A percentile compares a stretch with the other conserved stretches of the same genome.
Conservation (phyloP, 2,113 vertebrate species). For the Isichthys henryi region DNA sequence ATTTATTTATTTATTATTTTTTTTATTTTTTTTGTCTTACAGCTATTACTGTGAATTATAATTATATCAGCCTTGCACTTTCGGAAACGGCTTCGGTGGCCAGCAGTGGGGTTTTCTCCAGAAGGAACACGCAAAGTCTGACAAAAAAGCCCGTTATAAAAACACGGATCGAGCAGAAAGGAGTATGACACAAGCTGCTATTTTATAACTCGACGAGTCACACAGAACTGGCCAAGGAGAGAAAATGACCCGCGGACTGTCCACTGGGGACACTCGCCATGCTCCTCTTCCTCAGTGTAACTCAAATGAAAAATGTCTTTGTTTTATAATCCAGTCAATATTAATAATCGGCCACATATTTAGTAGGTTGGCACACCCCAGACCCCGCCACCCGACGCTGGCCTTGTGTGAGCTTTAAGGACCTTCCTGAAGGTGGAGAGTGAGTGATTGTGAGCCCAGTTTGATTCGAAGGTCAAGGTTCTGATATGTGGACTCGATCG, state of each 20-base stretch:
- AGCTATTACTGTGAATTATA: conserved; percentile 36
- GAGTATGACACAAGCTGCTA: neutral
- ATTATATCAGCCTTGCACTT: conserved; percentile 27
- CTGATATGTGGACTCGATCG: conserved; percentile 24
- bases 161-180: neutral
- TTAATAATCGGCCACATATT: neutral
- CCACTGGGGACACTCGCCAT: neutral
- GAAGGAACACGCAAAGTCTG: conserved; percentile 12
- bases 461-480: conserved; percentile 30
- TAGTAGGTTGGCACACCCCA: neutral
- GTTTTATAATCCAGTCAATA: neutral
- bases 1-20: neutral
- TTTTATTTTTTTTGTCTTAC: conserved; percentile 9
- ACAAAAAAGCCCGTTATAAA: conserved; percentile 20
- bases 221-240: neutral
- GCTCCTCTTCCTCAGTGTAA: neutral
- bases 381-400: neutral
- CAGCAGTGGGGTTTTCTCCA: conserved; percentile 21
- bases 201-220: neutral
- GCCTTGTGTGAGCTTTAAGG: conserved; percentile 11
- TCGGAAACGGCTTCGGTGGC: conserved; percentile 33
- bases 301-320: neutral
- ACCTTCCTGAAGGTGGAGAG: conserved; percentile 9
- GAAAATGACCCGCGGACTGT: neutral
- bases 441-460: conserved; percentile 20